phyloP scores from a whole-genome alignment of 2,797 vertebrate species.

The Syndactyla subalaris region DNA sequence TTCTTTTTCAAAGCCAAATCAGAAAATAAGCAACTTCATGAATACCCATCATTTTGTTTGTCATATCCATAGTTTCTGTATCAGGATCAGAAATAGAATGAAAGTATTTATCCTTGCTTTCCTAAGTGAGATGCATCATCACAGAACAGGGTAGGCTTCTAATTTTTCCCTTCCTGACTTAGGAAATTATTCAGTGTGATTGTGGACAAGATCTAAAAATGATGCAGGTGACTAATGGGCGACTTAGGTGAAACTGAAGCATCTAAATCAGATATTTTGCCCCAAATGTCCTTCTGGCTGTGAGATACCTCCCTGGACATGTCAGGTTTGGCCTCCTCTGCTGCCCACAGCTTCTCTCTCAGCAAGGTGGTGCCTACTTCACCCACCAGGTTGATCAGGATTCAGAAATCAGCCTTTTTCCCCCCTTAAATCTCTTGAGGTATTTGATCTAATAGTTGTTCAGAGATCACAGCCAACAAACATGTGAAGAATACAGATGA shows the following conservation, averaged over 20 bases:
- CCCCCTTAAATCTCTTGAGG: neutral
- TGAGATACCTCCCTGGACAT: accelerated
- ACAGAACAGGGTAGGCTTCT: neutral
- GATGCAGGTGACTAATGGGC: neutral
- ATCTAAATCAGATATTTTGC: neutral
- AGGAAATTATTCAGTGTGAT: neutral
- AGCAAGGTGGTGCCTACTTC: neutral
- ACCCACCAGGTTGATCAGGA: neutral
- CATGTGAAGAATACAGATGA: conserved; percentile 52
- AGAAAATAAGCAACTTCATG: neutral
- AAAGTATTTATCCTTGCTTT: neutral
- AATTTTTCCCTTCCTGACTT: neutral
- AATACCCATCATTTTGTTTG: neutral
- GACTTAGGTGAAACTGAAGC: neutral
- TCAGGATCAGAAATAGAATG: neutral
- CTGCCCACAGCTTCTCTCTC: neutral
- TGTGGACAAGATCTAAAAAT: neutral
- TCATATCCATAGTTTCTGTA: neutral
- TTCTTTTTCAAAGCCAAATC: neutral
- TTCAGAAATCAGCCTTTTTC: neutral
- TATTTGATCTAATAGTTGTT: conserved; percentile 40
- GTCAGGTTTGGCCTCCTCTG: neutral
- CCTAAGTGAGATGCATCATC: neutral
- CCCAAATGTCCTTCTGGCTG: neutral
- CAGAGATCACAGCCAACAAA: conserved; percentile 42